A percentile compares a stretch with the other conserved stretches of the same genome.
Conservation (phyloP, 2,113 vertebrate genomes). For the Malaclemys terrapin region DNA sequence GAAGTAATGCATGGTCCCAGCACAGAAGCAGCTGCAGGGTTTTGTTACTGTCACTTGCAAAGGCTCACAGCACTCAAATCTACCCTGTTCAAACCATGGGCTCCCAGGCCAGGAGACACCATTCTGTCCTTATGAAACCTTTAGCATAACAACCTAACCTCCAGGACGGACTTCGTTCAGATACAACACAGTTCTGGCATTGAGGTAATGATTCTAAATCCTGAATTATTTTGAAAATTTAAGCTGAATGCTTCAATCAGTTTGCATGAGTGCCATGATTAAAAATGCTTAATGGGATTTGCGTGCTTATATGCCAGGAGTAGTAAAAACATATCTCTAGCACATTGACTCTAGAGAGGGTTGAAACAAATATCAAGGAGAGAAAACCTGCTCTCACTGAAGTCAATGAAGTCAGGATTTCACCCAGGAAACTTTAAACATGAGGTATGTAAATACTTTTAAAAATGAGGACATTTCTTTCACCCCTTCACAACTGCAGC, state of each 20-base stretch:
- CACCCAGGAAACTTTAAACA: neutral
- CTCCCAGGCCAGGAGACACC: neutral
- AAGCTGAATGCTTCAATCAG: constrained; percentile 35
- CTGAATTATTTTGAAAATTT: constrained; percentile 35
- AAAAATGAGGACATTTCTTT: neutral
- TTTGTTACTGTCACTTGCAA: constrained; percentile 45
- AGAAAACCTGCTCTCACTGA: rapidly evolving
- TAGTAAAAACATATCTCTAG: neutral
- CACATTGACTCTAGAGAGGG: neutral
- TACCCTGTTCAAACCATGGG: neutral
- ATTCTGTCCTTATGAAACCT: neutral
- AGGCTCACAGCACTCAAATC: neutral
- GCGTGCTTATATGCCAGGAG: neutral
- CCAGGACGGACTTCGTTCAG: constrained; percentile 35
- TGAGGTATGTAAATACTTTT: neutral
- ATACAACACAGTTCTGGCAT: neutral
- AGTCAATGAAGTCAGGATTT: neutral
- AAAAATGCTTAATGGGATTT: constrained; percentile 8
- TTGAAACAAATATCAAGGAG: neutral
- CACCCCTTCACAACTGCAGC: neutral
- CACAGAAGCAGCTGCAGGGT: constrained; percentile 63
- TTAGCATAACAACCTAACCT: neutral
- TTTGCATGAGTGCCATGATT: neutral
- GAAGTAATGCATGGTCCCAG: neutral
- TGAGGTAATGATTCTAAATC: constrained; percentile 65